These are phyloP conservation scores for Laspeyria flexula DNA, from an alignment of 2,888 invertebrate species.

Conservation along the genomic window DNA sequence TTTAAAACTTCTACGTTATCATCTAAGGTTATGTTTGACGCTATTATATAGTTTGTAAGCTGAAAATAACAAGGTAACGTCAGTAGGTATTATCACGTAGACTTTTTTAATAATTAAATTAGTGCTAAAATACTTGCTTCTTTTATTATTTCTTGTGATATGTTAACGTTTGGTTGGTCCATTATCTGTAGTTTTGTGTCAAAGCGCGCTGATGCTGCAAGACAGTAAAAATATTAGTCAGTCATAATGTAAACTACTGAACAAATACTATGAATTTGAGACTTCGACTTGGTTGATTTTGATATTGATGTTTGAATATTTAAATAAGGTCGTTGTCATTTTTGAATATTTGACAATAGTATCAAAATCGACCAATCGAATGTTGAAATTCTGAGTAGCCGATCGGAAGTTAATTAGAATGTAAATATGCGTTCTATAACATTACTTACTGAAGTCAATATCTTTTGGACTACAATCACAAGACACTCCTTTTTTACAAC, in stretches of 20 bases:
- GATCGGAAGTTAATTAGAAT: no score
- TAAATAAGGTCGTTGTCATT: no score
- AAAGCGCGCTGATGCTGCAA: constrained; percentile 86
- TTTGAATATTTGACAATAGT: no score
- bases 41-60: constrained; percentile 88
- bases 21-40: constrained; percentile 87
- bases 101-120: no score
- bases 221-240: constrained; percentile 16
- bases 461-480: constrained; percentile 78
- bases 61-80: constrained; percentile 61
- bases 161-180: constrained; percentile 75
- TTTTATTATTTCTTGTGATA: constrained; percentile 72
- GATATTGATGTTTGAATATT: no score
- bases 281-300: no score
- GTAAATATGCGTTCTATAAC: no score
- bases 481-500: constrained; percentile 58
- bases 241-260: no score
- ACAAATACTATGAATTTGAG: no score
- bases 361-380: no score
- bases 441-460: constrained; percentile 68
- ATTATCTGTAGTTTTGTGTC: constrained; percentile 85
- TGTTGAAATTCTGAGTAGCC: no score
- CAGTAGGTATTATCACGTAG: not conserved
- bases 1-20: constrained; percentile 89
- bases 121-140: constrained; percentile 59